A percentile compares a stretch with the other conserved stretches of the same genome.
Conservation (phyloP, 2,888 invertebrate genomes). For the Coremacera marginata region DNA sequence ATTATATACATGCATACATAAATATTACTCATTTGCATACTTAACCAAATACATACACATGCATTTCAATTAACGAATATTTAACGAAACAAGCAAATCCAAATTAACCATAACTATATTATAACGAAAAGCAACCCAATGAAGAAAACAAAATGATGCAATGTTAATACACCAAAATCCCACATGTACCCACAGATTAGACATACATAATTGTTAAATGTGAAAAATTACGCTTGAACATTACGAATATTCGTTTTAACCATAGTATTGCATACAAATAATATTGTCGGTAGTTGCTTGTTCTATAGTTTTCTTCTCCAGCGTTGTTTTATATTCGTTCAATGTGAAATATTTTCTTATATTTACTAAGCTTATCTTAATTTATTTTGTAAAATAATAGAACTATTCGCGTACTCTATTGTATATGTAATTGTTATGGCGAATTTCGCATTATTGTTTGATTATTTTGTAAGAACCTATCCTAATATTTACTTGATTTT, state of each 20-base stretch:
- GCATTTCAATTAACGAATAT: slow-evolving; percentile 27
- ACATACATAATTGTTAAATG: slow-evolving; percentile 4
- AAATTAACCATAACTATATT: slow-evolving; percentile 15
- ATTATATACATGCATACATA: slow-evolving; percentile 16
- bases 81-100: slow-evolving; percentile 17
- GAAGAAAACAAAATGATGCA: slow-evolving; percentile 8
- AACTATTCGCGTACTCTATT: not conserved
- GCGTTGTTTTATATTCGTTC: too few species aligned
- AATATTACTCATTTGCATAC: slow-evolving; percentile 22
- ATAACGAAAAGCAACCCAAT: slow-evolving; percentile 9
- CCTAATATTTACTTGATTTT: slow-evolving; percentile 14
- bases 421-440: not conserved
- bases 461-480: slow-evolving; percentile 13
- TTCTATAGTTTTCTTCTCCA: slow-evolving; percentile 2
- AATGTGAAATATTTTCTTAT: not conserved
- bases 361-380: not conserved
- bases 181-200: slow-evolving; percentile 3
- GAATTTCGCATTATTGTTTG: slow-evolving; percentile 6
- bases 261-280: not conserved
- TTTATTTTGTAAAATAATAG: not conserved
- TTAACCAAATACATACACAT: slow-evolving; percentile 24
- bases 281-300: slow-evolving; percentile 24
- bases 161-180: not conserved
- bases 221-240: slow-evolving; percentile 18
- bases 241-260: slow-evolving; percentile 4